Percentiles rank a stretch among this genome's conserved stretches.
phyloP scores from a whole-genome alignment of 2,797 vertebrate species.

The Psittacula derbiana region DNA sequence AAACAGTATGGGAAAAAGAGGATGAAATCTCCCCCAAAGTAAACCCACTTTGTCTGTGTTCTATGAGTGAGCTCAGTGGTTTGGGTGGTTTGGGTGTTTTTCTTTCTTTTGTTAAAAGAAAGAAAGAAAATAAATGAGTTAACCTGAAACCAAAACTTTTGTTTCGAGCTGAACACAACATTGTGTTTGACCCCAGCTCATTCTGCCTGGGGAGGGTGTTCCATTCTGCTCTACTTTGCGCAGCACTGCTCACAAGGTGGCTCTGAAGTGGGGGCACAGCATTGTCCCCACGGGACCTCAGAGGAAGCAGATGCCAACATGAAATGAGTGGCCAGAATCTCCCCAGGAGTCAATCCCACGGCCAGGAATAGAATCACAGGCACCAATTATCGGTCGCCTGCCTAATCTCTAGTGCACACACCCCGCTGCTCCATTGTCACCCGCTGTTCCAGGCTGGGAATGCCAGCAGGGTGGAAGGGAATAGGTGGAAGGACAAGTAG shows the following conservation, averaged over 20 bases:
- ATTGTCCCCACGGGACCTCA: accelerated
- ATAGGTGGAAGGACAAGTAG: neutral
- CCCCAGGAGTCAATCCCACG: neutral
- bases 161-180: neutral
- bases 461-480: neutral
- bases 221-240: neutral
- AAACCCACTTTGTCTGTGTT: neutral
- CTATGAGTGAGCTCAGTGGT: neutral
- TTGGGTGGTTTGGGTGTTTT: neutral
- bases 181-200: neutral
- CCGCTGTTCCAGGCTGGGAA: neutral
- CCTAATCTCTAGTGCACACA: neutral
- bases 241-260: neutral
- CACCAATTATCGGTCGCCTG: neutral
- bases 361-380: neutral
- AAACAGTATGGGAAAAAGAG: neutral
- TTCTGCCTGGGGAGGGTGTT: neutral
- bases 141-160: neutral
- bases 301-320: neutral
- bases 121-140: neutral
- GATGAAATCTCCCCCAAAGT: neutral
- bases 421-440: neutral
- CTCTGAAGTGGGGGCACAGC: neutral
- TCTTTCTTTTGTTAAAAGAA: neutral
- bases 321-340: neutral